Percentiles rank a stretch among this genome's conserved stretches.
phyloP scores from a whole-genome alignment of 2,797 vertebrate genomes.

The Silurus aristotelis region DNA sequence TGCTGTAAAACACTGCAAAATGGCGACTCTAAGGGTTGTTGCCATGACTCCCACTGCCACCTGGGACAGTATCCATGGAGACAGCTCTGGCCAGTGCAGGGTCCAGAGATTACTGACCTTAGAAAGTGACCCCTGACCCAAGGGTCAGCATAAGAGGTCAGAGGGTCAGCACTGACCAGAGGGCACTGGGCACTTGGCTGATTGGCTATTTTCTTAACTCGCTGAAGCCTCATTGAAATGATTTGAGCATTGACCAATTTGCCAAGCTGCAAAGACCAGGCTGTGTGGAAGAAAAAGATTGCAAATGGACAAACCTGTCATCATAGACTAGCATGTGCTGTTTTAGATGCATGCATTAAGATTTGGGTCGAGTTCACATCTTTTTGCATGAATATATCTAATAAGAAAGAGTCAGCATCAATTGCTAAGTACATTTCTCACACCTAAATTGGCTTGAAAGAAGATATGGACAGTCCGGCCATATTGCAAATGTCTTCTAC shows the following conservation, averaged over 20 bases:
- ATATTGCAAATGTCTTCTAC: background rate
- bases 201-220: conserved; percentile 77
- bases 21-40: conserved; percentile 35
- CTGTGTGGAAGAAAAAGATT: background rate
- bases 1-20: conserved; percentile 11
- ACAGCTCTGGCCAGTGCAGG: conserved; percentile 61
- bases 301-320: background rate
- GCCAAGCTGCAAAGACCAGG: conserved; percentile 11
- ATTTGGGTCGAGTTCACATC: background rate
- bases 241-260: conserved; percentile 74
- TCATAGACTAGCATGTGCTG: background rate
- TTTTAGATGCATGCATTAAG: background rate
- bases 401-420: background rate
- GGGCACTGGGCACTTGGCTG: conserved; percentile 74
- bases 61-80: conserved; percentile 65
- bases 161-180: conserved; percentile 69
- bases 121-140: conserved; percentile 67
- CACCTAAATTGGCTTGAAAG: background rate
- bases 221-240: conserved; percentile 71
- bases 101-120: conserved; percentile 67
- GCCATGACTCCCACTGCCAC: conserved; percentile 51
- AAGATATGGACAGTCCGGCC: background rate
- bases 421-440: conserved; percentile 5
- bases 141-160: conserved; percentile 64
- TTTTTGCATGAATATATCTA: background rate